Conservation (phyloP, 2,113 vertebrate genomes). For the Macquaria ambigua region DNA sequence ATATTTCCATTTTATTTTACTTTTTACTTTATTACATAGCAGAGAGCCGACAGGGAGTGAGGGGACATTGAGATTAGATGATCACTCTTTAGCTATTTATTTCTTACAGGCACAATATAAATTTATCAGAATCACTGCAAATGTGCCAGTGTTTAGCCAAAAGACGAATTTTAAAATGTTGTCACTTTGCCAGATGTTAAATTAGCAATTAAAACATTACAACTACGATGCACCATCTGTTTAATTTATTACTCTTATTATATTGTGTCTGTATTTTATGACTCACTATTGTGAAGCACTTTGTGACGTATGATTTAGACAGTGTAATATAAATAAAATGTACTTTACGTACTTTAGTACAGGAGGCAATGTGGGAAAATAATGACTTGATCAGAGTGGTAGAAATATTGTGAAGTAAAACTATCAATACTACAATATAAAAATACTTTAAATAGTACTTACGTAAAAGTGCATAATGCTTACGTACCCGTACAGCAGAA, state of each 20-base stretch:
- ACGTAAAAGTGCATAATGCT: neutral
- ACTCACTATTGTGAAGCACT: neutral
- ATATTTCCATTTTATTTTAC: neutral
- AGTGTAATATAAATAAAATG: neutral
- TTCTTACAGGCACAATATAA: neutral
- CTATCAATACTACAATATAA: neutral
- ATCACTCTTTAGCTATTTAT: neutral
- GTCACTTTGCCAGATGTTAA: neutral
- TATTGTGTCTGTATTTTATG: neutral
- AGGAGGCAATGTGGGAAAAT: neutral
- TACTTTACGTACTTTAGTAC: neutral
- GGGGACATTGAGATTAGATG: neutral
- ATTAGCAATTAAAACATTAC: neutral
- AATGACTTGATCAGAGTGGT: neutral
- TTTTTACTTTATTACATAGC: neutral
- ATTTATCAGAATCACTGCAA: neutral
- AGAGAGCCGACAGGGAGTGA: neutral
- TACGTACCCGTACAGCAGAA: neutral
- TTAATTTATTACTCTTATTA: neutral
- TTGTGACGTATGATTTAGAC: neutral
- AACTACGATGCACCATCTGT: neutral
- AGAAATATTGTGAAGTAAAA: neutral
- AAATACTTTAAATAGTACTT: neutral
- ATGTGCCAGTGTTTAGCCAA: neutral
- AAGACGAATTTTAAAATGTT: neutral